Conservation (phyloP, 1,140 invertebrate genomes). For the Euwallacea fornicatus region DNA sequence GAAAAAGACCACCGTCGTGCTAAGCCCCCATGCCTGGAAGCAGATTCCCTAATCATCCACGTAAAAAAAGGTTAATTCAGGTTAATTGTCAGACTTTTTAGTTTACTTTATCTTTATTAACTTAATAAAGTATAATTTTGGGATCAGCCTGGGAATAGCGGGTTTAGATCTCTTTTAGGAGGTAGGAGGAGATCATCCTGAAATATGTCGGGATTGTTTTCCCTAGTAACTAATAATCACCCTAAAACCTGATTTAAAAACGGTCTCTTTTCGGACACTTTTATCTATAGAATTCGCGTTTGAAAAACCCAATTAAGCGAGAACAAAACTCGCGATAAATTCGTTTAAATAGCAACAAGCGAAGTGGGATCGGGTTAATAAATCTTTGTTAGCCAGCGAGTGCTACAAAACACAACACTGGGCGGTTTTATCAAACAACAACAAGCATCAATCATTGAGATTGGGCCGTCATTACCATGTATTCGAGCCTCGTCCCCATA, state of each 20-base stretch:
- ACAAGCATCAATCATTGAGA: constrained; percentile 42
- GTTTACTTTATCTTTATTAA: too few relatives aligned
- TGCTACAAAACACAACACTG: constrained; percentile 43
- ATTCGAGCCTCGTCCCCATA: constrained; percentile 28
- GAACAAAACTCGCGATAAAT: constrained; percentile 41
- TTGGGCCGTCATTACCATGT: constrained; percentile 43
- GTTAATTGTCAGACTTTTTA: too few relatives aligned
- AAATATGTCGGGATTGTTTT: background rate
- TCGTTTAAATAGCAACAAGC: constrained; percentile 41
- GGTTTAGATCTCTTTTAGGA: background rate
- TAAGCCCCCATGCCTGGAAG: too few relatives aligned
- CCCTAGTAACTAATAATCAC: background rate
- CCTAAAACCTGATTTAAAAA: too few relatives aligned
- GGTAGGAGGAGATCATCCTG: background rate
- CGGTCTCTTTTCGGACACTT: background rate
- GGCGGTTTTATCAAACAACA: constrained; percentile 43
- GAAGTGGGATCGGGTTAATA: constrained; percentile 42
- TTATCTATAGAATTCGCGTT: constrained; percentile 16
- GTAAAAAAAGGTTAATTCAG: too few relatives aligned
- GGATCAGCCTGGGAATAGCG: too few relatives aligned
- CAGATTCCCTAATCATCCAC: too few relatives aligned
- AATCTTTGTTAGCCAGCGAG: constrained; percentile 43
- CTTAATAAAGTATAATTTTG: too few relatives aligned
- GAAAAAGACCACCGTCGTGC: too few relatives aligned
- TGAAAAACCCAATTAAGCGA: constrained; percentile 32